Conservation (phyloP, 2,888 invertebrate species). For the Scaeva pyrastri region DNA sequence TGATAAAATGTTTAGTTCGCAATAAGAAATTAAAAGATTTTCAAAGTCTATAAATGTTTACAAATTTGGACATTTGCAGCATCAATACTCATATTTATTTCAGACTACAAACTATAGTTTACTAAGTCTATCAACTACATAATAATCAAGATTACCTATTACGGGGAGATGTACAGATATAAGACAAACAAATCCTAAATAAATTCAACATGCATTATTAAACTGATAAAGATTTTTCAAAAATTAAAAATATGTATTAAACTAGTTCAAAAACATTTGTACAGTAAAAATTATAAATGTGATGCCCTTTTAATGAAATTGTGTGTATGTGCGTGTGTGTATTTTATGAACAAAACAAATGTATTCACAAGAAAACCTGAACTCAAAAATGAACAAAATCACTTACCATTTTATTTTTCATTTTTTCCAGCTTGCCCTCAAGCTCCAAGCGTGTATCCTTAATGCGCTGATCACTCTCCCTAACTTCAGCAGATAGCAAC, state of each 20-base stretch:
- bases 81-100: too few species aligned
- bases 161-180: too few species aligned
- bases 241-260: neutral
- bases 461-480: slow-evolving; percentile 79
- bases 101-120: too few species aligned
- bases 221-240: neutral
- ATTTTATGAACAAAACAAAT: slow-evolving; percentile 6
- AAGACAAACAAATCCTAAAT: too few species aligned
- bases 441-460: slow-evolving; percentile 86
- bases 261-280: neutral
- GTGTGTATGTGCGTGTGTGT: slow-evolving; percentile 10
- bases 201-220: slow-evolving; percentile 9
- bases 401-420: slow-evolving; percentile 93
- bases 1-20: too few species aligned
- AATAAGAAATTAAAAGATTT: too few species aligned
- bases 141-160: too few species aligned
- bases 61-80: too few species aligned
- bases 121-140: too few species aligned
- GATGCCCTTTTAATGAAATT: slow-evolving; percentile 70
- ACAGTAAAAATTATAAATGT: slow-evolving; percentile 57
- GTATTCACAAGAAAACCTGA: neutral
- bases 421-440: slow-evolving; percentile 90
- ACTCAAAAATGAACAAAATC: neutral
- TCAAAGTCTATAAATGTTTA: too few species aligned
- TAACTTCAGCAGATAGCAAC: slow-evolving; percentile 77